phyloP scores from a whole-genome alignment of 2,888 invertebrate species.

The Yponomeuta plumbellus region DNA sequence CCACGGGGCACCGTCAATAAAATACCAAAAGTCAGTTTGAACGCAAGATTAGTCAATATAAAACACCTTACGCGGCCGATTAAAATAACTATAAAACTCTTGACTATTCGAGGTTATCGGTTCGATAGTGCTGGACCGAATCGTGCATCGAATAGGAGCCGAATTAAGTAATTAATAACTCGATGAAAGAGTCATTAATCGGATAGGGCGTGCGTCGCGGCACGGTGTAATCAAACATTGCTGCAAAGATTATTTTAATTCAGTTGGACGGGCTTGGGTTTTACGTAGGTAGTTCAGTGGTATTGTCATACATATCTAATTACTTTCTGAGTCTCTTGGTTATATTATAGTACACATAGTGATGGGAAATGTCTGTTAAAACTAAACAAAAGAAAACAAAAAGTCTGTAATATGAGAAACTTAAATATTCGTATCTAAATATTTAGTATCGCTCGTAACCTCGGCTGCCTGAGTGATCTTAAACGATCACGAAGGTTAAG shows the following conservation, averaged over 20 bases:
- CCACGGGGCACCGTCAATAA: not conserved
- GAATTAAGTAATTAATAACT: not conserved
- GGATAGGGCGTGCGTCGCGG: not conserved
- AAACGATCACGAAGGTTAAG: too few relatives aligned
- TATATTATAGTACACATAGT: too few relatives aligned
- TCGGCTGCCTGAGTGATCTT: too few relatives aligned
- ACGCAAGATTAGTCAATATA: slow-evolving; percentile 1
- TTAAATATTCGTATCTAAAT: too few relatives aligned
- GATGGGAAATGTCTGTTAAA: too few relatives aligned
- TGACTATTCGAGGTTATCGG: not conserved
- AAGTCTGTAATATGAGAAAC: too few relatives aligned
- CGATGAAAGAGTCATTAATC: not conserved
- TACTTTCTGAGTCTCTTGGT: too few relatives aligned
- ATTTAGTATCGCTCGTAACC: too few relatives aligned
- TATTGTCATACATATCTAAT: too few relatives aligned
- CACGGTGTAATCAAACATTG: not conserved
- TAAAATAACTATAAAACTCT: not conserved
- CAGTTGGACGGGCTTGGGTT: not conserved
- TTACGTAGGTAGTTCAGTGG: too few relatives aligned
- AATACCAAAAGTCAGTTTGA: not conserved
- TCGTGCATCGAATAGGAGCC: not conserved
- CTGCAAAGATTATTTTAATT: not conserved
- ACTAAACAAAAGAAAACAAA: too few relatives aligned
- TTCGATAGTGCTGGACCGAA: not conserved
- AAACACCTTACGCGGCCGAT: not conserved